These are phyloP conservation scores for Seriola aureovittata DNA, from an alignment of 2,113 vertebrate genomes.

Conservation along the genomic window DNA sequence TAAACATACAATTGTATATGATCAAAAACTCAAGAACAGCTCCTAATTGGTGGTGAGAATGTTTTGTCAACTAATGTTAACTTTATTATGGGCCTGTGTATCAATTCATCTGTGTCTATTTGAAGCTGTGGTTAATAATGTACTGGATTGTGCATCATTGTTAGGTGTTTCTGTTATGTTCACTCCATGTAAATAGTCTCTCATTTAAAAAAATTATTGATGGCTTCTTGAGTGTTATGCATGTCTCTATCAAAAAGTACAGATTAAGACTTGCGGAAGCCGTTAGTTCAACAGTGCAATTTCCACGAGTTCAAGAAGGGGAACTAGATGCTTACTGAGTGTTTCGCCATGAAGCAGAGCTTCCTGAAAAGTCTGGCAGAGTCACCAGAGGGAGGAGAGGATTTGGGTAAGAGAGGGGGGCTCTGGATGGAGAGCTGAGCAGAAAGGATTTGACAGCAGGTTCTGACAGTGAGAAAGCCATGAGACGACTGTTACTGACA, in stretches of 20 bases:
- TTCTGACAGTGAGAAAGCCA: slow-evolving; percentile 59
- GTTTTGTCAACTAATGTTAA: neutral
- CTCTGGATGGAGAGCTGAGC: slow-evolving; percentile 20
- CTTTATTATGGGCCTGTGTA: neutral
- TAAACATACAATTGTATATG: neutral
- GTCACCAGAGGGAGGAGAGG: slow-evolving; percentile 28
- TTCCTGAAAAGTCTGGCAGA: slow-evolving; percentile 53
- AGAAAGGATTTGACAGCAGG: slow-evolving; percentile 53
- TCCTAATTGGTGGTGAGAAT: neutral
- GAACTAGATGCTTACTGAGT: slow-evolving; percentile 39
- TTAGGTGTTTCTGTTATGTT: neutral
- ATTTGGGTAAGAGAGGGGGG: neutral
- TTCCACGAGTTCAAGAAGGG: slow-evolving; percentile 45
- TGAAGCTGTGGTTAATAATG: neutral
- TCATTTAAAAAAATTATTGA: neutral
- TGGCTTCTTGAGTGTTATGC: neutral
- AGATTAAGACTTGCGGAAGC: slow-evolving; percentile 28
- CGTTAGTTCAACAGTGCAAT: slow-evolving; percentile 2
- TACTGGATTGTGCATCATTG: neutral
- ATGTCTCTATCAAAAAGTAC: slow-evolving; percentile 4
- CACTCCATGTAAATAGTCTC: neutral
- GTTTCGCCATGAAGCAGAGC: slow-evolving; percentile 41
- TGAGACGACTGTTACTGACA: slow-evolving; percentile 57
- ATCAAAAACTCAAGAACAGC: neutral
- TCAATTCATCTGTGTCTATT: neutral